Percentiles rank a stretch among this genome's conserved stretches.
phyloP scores from a whole-genome alignment of 2,888 invertebrate genomes.

The Caradrina kadenii region DNA sequence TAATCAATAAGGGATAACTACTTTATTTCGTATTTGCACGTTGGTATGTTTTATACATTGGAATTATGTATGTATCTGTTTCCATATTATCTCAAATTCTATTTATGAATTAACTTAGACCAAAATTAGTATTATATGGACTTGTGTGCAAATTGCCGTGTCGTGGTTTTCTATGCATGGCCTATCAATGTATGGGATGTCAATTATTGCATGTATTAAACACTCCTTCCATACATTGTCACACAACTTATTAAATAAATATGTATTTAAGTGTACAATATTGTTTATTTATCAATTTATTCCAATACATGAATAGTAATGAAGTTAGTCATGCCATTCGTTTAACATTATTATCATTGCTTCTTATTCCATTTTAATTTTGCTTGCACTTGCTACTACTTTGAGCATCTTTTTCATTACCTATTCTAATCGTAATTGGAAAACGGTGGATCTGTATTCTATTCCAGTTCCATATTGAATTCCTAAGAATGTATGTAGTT shows the following conservation, averaged over 20 bases:
- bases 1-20: conserved; percentile 58
- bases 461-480: conserved; percentile 32
- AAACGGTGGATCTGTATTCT: conserved; percentile 24
- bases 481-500: conserved; percentile 35
- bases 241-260: conserved; percentile 67
- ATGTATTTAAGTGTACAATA: conserved; percentile 63
- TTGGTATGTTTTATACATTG: conserved; percentile 39
- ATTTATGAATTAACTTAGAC: conserved; percentile 63
- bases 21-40: conserved; percentile 37
- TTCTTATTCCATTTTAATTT: conserved; percentile 23
- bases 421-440: conserved; percentile 9
- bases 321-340: conserved; percentile 22
- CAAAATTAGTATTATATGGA: conserved; percentile 73
- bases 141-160: conserved; percentile 59
- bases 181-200: conserved; percentile 78
- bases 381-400: conserved; percentile 8
- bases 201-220: conserved; percentile 62
- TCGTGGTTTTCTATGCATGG: conserved; percentile 54
- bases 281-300: conserved; percentile 54
- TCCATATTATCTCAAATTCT: conserved; percentile 46
- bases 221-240: conserved; percentile 78
- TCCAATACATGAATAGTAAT: conserved; percentile 32
- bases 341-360: conserved; percentile 28
- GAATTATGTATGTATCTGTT: conserved; percentile 40
- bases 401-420: conserved; percentile 12